Percentiles rank a stretch among this genome's conserved stretches.
Conservation (phyloP, 2,797 vertebrate species). For the Hemibagrus guttatus region DNA sequence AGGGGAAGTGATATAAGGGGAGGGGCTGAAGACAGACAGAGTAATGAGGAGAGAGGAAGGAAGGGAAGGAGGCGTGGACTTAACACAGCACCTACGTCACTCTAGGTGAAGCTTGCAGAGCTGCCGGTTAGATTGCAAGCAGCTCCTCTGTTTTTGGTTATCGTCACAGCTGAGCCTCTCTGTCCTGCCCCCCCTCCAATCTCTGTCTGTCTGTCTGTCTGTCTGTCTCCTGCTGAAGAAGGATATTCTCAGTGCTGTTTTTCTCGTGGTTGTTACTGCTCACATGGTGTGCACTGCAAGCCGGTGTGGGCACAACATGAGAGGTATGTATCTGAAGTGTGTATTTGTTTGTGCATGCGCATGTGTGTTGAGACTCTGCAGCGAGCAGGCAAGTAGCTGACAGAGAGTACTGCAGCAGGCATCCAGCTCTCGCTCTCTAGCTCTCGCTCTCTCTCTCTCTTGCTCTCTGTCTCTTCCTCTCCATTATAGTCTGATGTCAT, state of each 20-base stretch:
- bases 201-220: neutral
- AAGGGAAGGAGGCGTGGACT: slow-evolving; percentile 40
- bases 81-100: slow-evolving; percentile 42
- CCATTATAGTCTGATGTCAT: slow-evolving; percentile 68
- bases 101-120: slow-evolving; percentile 41
- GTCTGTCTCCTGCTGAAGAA: slow-evolving; percentile 25
- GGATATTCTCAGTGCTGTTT: slow-evolving; percentile 5
- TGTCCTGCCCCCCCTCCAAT: neutral
- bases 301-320: slow-evolving; percentile 65
- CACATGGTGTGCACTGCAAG: slow-evolving; percentile 48
- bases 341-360: slow-evolving; percentile 24
- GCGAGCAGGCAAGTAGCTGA: slow-evolving; percentile 58
- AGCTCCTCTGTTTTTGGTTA: slow-evolving; percentile 22
- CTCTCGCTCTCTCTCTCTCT: neutral
- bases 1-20: slow-evolving; percentile 43
- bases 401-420: slow-evolving; percentile 62
- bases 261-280: neutral
- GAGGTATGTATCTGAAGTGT: slow-evolving; percentile 69
- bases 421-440: slow-evolving; percentile 41
- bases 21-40: slow-evolving; percentile 41
- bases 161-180: slow-evolving; percentile 30
- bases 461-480: slow-evolving; percentile 31
- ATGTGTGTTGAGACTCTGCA: slow-evolving; percentile 26
- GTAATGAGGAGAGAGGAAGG: slow-evolving; percentile 47
- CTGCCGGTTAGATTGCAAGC: slow-evolving; percentile 33